phyloP scores from a whole-genome alignment of 2,888 invertebrate genomes.

The Peribatodes rhomboidaria region DNA sequence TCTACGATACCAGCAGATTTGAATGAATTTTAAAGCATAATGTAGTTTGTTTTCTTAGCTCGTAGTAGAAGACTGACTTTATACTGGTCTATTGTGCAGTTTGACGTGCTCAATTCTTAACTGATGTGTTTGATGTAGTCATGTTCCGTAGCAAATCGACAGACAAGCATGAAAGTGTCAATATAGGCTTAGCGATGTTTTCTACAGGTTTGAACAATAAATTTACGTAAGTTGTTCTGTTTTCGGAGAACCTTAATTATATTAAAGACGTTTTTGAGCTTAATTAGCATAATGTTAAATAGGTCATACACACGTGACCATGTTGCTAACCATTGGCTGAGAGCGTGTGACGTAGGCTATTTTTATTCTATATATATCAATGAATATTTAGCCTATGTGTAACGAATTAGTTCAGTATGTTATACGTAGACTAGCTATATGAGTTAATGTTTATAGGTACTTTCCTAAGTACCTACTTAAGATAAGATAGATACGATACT shows the following conservation, averaged over 20 bases:
- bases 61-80: neutral
- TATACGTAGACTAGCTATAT: too few relatives aligned
- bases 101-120: conserved; percentile 1
- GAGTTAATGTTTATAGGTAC: too few relatives aligned
- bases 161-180: conserved; percentile 11
- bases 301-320: neutral
- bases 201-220: neutral
- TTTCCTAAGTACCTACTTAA: too few relatives aligned
- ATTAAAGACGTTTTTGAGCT: neutral
- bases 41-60: neutral
- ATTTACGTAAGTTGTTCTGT: neutral
- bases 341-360: neutral
- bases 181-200: conserved; percentile 4
- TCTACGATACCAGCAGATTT: too few relatives aligned
- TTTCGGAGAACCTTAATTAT: conserved; percentile 1
- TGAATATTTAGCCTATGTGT: too few relatives aligned
- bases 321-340: neutral
- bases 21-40: neutral
- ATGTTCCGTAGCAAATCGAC: conserved; percentile 12
- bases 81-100: neutral
- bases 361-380: neutral
- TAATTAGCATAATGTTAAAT: conserved; percentile 6
- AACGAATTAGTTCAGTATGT: too few relatives aligned
- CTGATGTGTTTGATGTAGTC: conserved; percentile 1
- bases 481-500: too few relatives aligned